These are phyloP conservation scores for Acrobasis consociella DNA, from an alignment of 2,888 invertebrate genomes.

Conservation along the genomic window DNA sequence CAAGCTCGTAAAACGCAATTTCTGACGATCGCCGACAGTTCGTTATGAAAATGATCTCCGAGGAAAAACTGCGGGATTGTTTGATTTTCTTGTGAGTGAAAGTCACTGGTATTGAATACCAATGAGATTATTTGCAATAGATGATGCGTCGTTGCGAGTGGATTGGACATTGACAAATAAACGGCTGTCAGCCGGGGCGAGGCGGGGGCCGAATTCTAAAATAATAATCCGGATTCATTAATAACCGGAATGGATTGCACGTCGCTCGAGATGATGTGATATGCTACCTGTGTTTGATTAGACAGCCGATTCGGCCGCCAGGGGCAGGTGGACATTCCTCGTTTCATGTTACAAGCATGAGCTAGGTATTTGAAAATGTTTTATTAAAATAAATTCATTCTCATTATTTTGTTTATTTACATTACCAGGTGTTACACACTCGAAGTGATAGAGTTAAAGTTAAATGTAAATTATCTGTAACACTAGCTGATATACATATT, in stretches of 20 bases:
- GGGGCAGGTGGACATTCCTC: conserved; percentile 10
- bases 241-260: conserved; percentile 68
- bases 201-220: conserved; percentile 62
- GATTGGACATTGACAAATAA: conserved; percentile 72
- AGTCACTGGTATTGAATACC: conserved; percentile 49
- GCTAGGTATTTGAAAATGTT: neutral
- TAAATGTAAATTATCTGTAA: too few relatives aligned
- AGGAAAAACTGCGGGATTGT: conserved; percentile 39
- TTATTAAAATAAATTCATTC: neutral
- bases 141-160: conserved; percentile 44
- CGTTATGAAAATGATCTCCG: conserved; percentile 40
- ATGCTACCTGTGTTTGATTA: conserved; percentile 73
- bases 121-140: conserved; percentile 60
- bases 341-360: conserved; percentile 1
- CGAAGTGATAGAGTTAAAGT: too few relatives aligned
- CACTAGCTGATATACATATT: too few relatives aligned
- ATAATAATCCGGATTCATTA: conserved; percentile 63
- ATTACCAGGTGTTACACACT: too few relatives aligned
- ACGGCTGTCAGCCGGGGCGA: conserved; percentile 62
- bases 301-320: conserved; percentile 32
- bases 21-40: conserved; percentile 54
- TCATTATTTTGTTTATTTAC: too few relatives aligned
- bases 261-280: conserved; percentile 62
- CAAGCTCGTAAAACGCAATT: conserved; percentile 48
- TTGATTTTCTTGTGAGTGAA: conserved; percentile 55